Base-by-base conservation (phyloP, 2,797 vertebrate species). In the Pantherophis vulpinus region DNA sequence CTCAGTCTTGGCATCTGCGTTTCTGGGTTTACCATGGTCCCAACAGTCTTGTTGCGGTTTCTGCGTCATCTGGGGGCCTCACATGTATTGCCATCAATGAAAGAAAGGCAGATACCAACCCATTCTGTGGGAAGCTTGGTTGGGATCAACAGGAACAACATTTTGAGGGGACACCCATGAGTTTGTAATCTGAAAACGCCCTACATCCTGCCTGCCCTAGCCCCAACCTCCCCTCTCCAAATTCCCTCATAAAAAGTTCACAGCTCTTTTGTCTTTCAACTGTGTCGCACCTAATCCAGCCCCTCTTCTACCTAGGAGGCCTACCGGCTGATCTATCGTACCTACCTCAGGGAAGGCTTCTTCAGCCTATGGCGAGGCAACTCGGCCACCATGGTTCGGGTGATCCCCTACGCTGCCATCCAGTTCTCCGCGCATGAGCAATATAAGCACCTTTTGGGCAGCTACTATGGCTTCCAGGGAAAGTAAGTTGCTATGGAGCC, bases 361-460 rank as follows among this genome's bases (percentile, higher is more conserved):
- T 96, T 99, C 97, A 99, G 99, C 94, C 97, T 99, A 89, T 99
- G 99, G 99, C 98, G 99, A 7, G 99, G 99, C 0, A 99, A 99
- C 96, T 99, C 99, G 0, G 99, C 99, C 97, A 99, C 99, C 94
- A 99, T 99, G 99, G 99, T 99, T 70, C 98, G 99, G 0, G 99
- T 99, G 86, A 98, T 99, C 92, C 99, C 99, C 0, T 99, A 99
- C 0, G 99, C 99, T 1, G 99, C 99, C 97, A 99, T 99, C 96
- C 99, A 99, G 98, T 99, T 99, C 98, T 99, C 98, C 27, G 98
- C 99, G 0, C 99, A 99, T 0, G 99, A 99, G 95, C 98, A 99
- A 97, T 99, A 99, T 98, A 99, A 99, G 95, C 96, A 95, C 56
- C 95, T 99, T 91, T 98, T 99, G 95, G 99, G 99, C 63, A 96